These are phyloP conservation scores for Lophochroa leadbeateri DNA, from an alignment of 2,113 vertebrate species.

Conservation along the genomic window DNA sequence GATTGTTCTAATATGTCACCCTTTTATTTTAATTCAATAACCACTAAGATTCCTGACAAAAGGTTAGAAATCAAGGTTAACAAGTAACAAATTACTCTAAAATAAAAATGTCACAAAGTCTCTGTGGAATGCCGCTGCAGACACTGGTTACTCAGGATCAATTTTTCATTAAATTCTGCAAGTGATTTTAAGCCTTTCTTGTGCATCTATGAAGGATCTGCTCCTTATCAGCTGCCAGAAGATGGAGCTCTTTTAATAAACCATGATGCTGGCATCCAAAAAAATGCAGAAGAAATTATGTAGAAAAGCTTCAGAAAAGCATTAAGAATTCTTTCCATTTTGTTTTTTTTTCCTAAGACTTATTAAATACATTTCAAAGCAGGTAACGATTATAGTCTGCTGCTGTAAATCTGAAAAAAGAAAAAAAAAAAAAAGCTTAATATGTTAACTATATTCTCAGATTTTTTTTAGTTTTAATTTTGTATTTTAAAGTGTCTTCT, in stretches of 20 bases:
- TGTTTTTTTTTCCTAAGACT: neutral
- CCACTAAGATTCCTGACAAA: slow-evolving; percentile 22
- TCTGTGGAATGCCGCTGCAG: slow-evolving; percentile 38
- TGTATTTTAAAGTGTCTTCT: neutral
- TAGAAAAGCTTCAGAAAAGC: neutral
- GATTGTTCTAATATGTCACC: neutral
- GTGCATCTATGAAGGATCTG: neutral
- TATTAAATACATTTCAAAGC: neutral
- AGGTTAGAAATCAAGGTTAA: slow-evolving; percentile 62
- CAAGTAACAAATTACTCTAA: slow-evolving; percentile 62
- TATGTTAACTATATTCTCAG: neutral
- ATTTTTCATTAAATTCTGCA: slow-evolving; percentile 73
- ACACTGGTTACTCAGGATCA: slow-evolving; percentile 55
- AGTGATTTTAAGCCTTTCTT: slow-evolving; percentile 61
- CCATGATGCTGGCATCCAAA: neutral
- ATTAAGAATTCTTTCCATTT: neutral
- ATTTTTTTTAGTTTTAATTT: neutral
- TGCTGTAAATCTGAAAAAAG: neutral
- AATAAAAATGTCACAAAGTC: slow-evolving; percentile 47
- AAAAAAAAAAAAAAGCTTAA: neutral
- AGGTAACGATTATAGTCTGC: neutral
- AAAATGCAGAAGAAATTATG: neutral
- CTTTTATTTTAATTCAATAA: slow-evolving; percentile 36
- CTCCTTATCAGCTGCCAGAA: slow-evolving; percentile 66
- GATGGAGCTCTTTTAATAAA: slow-evolving; percentile 76